These are phyloP conservation scores for Dicerorhinus sumatrensis DNA, from an alignment of 2,113 vertebrate genomes.

Conservation along the genomic window DNA sequence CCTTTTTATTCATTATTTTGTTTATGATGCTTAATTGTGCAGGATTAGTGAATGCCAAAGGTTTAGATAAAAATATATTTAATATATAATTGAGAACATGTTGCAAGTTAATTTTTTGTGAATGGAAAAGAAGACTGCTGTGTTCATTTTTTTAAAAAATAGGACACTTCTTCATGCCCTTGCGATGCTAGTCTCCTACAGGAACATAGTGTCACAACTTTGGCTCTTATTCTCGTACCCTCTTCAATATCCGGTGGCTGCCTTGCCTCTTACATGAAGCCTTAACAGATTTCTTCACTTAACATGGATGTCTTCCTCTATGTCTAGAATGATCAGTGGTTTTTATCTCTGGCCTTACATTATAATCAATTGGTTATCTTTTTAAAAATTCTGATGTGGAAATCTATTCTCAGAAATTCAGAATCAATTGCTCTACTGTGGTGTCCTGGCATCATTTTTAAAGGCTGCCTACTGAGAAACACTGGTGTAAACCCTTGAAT, in stretches of 20 bases:
- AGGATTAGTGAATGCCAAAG: background rate
- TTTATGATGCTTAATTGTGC: background rate
- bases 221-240: background rate
- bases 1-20: background rate
- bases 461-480: background rate
- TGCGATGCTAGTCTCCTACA: background rate
- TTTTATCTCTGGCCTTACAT: background rate
- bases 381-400: background rate
- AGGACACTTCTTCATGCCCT: background rate
- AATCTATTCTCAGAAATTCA: background rate
- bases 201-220: background rate
- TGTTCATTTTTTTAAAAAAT: background rate
- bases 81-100: background rate
- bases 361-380: background rate
- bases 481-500: background rate
- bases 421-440: background rate
- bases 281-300: background rate
- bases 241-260: background rate
- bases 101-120: background rate
- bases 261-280: background rate
- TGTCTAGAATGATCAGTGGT: background rate
- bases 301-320: background rate
- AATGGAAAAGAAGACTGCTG: background rate
- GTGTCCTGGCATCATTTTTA: background rate
- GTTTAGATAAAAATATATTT: background rate